These are phyloP conservation scores for Pseudonaja textilis DNA, from an alignment of 2,113 vertebrate genomes.

Conservation along the genomic window DNA sequence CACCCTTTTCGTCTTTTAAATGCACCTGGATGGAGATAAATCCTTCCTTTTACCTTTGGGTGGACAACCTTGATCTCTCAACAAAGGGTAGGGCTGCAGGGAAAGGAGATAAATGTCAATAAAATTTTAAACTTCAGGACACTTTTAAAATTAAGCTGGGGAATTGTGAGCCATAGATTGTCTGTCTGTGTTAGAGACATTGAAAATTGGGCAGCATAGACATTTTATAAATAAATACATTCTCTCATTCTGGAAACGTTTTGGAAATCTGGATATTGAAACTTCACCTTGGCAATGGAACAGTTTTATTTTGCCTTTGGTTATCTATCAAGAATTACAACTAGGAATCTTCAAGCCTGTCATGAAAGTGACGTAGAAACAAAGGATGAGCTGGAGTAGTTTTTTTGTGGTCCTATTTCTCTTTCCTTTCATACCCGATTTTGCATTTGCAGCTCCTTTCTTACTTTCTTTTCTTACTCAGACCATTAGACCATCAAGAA, in stretches of 20 bases:
- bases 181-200: background rate
- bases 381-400: background rate
- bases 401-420: background rate
- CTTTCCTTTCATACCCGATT: background rate
- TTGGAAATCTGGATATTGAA: background rate
- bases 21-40: background rate
- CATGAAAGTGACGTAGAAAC: background rate
- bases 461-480: background rate
- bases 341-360: background rate
- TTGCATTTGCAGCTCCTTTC: background rate
- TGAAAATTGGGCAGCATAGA: background rate
- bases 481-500: background rate
- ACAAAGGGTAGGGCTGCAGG: background rate
- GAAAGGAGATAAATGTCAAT: background rate
- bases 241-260: background rate
- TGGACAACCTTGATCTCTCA: background rate
- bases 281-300: background rate
- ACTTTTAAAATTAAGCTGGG: background rate
- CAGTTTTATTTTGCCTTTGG: background rate
- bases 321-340: background rate
- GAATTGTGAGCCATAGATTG: background rate
- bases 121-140: background rate
- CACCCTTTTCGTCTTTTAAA: background rate
- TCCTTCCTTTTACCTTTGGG: background rate
- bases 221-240: background rate